phyloP scores from a whole-genome alignment of 2,888 invertebrate species.

The Ophion ellenae region DNA sequence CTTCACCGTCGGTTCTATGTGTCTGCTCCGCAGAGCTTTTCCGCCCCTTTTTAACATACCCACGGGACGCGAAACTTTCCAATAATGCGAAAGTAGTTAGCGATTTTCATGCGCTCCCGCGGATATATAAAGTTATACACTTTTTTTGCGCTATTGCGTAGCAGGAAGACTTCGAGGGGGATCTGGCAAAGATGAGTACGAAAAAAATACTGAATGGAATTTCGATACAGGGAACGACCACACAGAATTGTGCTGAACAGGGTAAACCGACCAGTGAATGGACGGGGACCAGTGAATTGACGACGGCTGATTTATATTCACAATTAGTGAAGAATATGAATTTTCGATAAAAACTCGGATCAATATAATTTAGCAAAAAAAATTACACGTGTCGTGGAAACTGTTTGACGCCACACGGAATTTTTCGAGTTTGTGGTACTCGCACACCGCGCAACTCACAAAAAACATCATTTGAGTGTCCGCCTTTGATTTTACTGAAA shows the following conservation, averaged over 20 bases:
- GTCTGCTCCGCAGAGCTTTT: conserved; percentile 2
- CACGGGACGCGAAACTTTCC: conserved; percentile 72
- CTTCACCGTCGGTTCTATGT: conserved; percentile 34
- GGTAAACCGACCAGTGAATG: too few species aligned
- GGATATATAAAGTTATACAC: conserved; percentile 56
- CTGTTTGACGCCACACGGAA: too few species aligned
- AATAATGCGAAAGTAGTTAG: conserved; percentile 75
- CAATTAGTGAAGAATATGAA: background rate
- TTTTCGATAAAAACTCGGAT: too few species aligned
- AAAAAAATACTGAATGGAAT: background rate
- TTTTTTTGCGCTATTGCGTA: background rate
- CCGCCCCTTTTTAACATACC: conserved; percentile 25
- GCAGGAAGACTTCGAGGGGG: background rate
- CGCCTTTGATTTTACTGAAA: too few species aligned
- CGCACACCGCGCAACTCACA: too few species aligned
- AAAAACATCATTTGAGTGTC: too few species aligned
- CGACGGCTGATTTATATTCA: background rate
- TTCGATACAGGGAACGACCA: background rate
- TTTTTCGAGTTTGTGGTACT: too few species aligned
- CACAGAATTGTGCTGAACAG: background rate
- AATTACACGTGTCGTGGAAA: too few species aligned
- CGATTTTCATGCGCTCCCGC: conserved; percentile 70
- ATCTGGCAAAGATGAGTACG: conserved; percentile 9
- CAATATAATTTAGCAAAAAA: too few species aligned
- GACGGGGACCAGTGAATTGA: too few species aligned